These are phyloP conservation scores for Thymelicus sylvestris DNA, from an alignment of 2,888 invertebrate genomes.

Conservation along the genomic window DNA sequence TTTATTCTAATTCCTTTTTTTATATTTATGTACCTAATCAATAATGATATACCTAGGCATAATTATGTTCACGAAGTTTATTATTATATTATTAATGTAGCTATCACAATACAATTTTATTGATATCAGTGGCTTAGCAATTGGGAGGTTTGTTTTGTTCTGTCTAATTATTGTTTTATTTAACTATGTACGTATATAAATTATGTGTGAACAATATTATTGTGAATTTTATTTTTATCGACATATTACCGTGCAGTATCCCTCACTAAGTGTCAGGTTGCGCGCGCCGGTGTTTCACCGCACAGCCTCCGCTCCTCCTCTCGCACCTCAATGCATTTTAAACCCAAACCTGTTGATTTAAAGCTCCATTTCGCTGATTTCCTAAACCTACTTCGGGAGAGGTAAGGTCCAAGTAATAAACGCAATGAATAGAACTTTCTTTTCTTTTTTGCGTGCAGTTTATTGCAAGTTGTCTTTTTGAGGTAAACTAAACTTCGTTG, in stretches of 20 bases:
- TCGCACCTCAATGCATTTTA: slow-evolving; percentile 50
- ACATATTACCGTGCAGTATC: slow-evolving; percentile 30
- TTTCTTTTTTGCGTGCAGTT: slow-evolving; percentile 6
- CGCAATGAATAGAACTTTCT: slow-evolving; percentile 25
- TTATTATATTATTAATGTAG: no score
- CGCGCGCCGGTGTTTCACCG: slow-evolving; percentile 72
- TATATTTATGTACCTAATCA: no score
- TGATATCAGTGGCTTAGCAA: no score
- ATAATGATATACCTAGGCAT: no score
- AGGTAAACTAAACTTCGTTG: background rate
- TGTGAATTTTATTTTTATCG: slow-evolving; percentile 36
- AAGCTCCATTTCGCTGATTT: slow-evolving; percentile 43
- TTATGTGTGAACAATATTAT: no score
- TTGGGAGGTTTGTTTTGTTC: no score
- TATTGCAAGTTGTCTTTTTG: slow-evolving; percentile 13
- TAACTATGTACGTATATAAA: no score
- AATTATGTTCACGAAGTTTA: no score
- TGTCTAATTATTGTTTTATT: no score
- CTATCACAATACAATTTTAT: no score
- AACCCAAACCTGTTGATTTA: slow-evolving; percentile 46
- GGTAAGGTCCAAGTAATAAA: slow-evolving; percentile 48
- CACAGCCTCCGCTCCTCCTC: slow-evolving; percentile 59
- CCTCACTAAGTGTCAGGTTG: slow-evolving; percentile 65
- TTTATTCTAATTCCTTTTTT: no score
- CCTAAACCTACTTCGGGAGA: slow-evolving; percentile 42